Percentiles rank a stretch among this genome's conserved stretches.
Evolutionary conservation across 2,888 invertebrate species (phyloP).

Genomic region (Scaptomyza reducta): DNA sequence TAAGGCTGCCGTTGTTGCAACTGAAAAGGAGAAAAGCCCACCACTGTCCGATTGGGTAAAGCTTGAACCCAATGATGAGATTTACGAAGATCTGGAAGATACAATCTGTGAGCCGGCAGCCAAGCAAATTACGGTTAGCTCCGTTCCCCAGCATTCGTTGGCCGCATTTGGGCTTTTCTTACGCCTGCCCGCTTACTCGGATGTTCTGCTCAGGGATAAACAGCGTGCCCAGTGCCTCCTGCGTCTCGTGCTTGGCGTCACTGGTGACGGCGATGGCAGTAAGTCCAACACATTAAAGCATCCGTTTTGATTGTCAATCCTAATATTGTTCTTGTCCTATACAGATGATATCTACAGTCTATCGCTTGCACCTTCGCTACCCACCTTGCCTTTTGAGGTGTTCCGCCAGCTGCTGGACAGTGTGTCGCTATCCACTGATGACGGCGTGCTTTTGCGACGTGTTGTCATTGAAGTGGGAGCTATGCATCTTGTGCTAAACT

Average conservation of each 20-base stretch:
- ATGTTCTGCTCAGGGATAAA: conserved; percentile 92
- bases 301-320: neutral
- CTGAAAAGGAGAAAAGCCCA: conserved; percentile 83
- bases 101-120: conserved; percentile 85
- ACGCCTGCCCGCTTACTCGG: conserved; percentile 95
- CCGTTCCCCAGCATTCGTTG: conserved; percentile 94
- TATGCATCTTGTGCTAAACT: conserved; percentile 92
- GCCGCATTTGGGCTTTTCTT: conserved; percentile 95
- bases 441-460: conserved; percentile 90
- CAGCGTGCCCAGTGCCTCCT: conserved; percentile 94
- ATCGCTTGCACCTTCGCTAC: conserved; percentile 88
- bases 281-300: conserved; percentile 63
- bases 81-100: conserved; percentile 87
- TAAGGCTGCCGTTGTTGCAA: conserved; percentile 85
- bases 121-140: conserved; percentile 86
- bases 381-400: conserved; percentile 85
- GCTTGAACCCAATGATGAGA: conserved; percentile 86
- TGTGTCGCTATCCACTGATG: conserved; percentile 90
- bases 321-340: neutral
- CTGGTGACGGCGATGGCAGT: conserved; percentile 96
- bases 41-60: conserved; percentile 84
- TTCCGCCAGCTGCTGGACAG: conserved; percentile 90
- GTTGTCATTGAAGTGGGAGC: conserved; percentile 94
- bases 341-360: conserved; percentile 89
- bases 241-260: conserved; percentile 94